A percentile compares a stretch with the other conserved stretches of the same genome.
Conservation (phyloP, 2,797 vertebrate species). For the Avahi laniger region DNA sequence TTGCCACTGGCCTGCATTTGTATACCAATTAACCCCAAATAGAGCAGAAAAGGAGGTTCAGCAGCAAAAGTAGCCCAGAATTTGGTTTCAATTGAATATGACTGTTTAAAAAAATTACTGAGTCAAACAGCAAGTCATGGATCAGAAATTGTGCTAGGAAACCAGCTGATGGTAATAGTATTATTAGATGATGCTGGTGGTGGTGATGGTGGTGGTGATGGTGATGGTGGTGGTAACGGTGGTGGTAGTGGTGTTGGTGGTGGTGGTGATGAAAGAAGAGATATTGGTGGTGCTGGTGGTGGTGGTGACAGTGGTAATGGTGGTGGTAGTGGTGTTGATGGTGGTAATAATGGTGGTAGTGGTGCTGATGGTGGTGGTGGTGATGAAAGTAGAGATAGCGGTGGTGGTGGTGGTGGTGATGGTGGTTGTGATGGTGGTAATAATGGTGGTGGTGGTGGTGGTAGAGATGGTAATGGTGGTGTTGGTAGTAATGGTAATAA, state of each 20-base stretch:
- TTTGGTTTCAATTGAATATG: neutral
- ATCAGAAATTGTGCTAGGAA: neutral
- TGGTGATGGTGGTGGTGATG: neutral
- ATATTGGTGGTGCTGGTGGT: neutral
- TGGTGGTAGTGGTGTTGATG: neutral
- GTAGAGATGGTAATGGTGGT: neutral
- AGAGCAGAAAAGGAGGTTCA: constrained; percentile 37
- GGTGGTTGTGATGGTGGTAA: neutral
- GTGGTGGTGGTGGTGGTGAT: too few species aligned
- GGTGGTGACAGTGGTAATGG: neutral
- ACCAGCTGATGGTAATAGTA: neutral
- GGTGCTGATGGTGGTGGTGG: too few species aligned
- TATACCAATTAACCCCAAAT: constrained; percentile 64
- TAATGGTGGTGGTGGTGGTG: neutral
- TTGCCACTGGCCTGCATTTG: constrained; percentile 64
- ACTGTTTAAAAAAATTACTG: neutral
- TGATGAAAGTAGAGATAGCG: accelerated
- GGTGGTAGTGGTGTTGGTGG: too few species aligned
- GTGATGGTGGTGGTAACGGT: accelerated
- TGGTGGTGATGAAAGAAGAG: neutral
- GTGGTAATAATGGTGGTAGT: neutral
- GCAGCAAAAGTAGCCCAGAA: constrained; percentile 7
- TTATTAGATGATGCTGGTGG: neutral
- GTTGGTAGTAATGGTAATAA: accelerated
- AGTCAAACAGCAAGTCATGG: neutral